Conservation (phyloP, 1,140 invertebrate genomes). For the Aricia agestis region DNA sequence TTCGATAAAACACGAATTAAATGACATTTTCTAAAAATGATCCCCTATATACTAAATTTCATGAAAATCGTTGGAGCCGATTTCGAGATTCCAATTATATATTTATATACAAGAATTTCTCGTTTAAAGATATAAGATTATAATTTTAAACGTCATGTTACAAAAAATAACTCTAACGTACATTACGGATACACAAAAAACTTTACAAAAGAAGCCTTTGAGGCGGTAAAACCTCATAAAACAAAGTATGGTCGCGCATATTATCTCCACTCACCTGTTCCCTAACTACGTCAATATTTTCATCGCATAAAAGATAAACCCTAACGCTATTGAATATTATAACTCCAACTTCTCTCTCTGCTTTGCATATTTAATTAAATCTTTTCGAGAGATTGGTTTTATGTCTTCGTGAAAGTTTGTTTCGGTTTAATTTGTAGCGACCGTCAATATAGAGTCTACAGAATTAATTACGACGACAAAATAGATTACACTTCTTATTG, state of each 20-base stretch:
- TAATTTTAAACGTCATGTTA: too few species aligned
- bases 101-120: too few species aligned
- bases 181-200: background rate
- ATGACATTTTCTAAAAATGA: too few species aligned
- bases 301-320: background rate
- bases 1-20: too few species aligned
- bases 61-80: too few species aligned
- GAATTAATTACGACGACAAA: background rate
- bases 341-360: background rate
- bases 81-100: too few species aligned
- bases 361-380: constrained; percentile 10
- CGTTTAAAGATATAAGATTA: too few species aligned
- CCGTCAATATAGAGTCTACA: background rate
- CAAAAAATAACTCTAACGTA: background rate
- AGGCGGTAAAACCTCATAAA: background rate
- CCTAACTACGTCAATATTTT: constrained; percentile 3
- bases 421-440: background rate
- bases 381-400: constrained; percentile 5
- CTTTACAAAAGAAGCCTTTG: constrained; percentile 7
- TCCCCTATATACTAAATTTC: too few species aligned
- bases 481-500: background rate
- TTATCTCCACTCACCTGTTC: background rate
- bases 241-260: background rate
- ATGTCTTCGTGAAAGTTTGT: background rate
- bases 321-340: constrained; percentile 2